Conservation (phyloP, 2,797 vertebrate genomes). For the Rhinogobio ventralis region DNA sequence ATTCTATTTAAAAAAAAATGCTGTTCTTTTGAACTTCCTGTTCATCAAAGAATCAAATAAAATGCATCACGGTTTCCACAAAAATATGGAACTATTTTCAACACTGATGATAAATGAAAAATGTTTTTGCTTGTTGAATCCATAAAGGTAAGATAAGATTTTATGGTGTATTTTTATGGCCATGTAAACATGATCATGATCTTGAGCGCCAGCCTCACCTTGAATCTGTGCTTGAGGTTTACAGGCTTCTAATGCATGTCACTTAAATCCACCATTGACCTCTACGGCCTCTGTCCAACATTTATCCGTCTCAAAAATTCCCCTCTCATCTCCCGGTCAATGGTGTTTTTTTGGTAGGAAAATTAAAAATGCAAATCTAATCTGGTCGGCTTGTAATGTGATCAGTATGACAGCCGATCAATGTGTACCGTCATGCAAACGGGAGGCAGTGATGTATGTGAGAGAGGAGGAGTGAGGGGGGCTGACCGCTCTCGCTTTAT, state of each 20-base stretch:
- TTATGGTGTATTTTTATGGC: background rate
- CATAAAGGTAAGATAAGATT: background rate
- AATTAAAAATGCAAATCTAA: conserved; percentile 99
- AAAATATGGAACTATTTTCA: background rate
- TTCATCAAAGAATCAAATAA: background rate
- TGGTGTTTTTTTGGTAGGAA: conserved; percentile 78
- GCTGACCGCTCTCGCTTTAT: conserved; percentile 83
- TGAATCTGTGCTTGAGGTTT: conserved; percentile 11
- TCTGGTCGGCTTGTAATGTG: conserved; percentile 88
- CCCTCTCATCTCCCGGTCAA: conserved; percentile 66
- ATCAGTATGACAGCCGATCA: conserved; percentile 91
- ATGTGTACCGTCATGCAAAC: conserved; percentile 81
- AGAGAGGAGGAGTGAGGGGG: conserved; percentile 56
- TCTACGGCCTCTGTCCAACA: conserved; percentile 46
- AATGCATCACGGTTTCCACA: background rate
- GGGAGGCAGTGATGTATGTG: conserved; percentile 69
- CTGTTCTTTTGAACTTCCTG: background rate
- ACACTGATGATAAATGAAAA: background rate
- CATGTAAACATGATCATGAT: conserved; percentile 26
- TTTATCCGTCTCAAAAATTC: conserved; percentile 64
- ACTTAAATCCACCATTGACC: conserved; percentile 35
- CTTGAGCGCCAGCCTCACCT: conserved; percentile 26
- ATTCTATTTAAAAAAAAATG: background rate
- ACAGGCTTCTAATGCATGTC: conserved; percentile 7
- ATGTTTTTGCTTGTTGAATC: background rate